These are phyloP conservation scores for Terrapene triunguis DNA, from an alignment of 2,113 vertebrate genomes.

Conservation along the genomic window DNA sequence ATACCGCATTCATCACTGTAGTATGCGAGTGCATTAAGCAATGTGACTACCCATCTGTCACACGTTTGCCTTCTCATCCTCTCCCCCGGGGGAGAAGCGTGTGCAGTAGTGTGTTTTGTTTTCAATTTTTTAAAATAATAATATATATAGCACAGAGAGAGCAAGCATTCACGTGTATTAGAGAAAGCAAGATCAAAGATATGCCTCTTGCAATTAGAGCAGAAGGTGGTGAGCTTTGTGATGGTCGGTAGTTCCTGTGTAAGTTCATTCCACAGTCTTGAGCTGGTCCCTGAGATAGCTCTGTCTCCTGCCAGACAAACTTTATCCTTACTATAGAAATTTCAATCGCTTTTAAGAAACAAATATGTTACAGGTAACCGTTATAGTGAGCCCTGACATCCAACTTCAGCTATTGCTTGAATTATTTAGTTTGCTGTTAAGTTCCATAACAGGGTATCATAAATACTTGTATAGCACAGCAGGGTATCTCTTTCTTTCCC, in stretches of 20 bases:
- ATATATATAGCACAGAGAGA: background rate
- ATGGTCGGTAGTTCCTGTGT: background rate
- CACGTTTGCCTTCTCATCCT: background rate
- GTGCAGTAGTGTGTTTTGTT: background rate
- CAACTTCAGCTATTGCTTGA: background rate
- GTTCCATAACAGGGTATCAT: background rate
- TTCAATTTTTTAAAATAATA: background rate
- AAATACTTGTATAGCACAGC: accelerated
- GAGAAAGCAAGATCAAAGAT: background rate
- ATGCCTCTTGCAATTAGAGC: background rate
- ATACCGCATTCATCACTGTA: background rate
- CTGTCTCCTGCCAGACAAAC: background rate
- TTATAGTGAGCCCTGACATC: background rate
- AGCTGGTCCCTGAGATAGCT: background rate
- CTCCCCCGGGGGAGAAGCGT: background rate
- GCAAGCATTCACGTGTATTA: background rate
- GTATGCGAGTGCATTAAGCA: background rate
- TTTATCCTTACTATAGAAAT: background rate
- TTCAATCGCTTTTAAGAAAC: background rate
- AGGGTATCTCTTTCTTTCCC: background rate
- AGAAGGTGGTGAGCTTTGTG: background rate
- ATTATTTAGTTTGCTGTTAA: background rate
- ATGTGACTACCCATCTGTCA: background rate
- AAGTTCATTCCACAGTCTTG: background rate
- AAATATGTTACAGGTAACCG: background rate